Base-by-base conservation (phyloP, 2,113 vertebrate species). In the Erythrolamprus reginae region DNA sequence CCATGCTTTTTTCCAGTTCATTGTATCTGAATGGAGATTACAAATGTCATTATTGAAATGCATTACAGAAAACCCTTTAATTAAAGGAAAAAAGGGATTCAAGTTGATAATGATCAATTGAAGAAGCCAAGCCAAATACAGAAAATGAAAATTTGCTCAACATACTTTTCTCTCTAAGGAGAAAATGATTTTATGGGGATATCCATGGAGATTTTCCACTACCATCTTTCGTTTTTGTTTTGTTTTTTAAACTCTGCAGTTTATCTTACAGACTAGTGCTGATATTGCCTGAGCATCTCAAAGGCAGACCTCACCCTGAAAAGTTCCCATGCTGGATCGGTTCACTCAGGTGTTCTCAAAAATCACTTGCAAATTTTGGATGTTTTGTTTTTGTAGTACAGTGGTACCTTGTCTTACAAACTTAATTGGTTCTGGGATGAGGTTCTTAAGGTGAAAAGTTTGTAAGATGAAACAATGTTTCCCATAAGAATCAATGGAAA, bases 1-100 rank as follows among this genome's bases (percentile, higher is more conserved):
- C 98, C 98, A 99, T 98, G 50, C 94, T 93, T 47, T 96, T 95
- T 4, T 86, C 95, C 33, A 87, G 93, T 96, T 99, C 98, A 48
- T 99, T 97, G 92, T 97, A 99, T 93, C 99, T 99, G 91, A 58
- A 82, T 24, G 51, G 61, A 83, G 23, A 84, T 12, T 33, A 61
- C 3, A 83, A 77, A 77, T 19, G 56, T 8, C 45, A 12, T 45
- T 19, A 77, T 12, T 26, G 52, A 33, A 38, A 26, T 13, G 2
- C 15, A 88, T 52, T 51, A 21, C 19, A 21, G 33, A 77, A 77
- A 17, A 9, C 70, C 8, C 6, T 77, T 77, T 42, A 19, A 33
- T 38, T 38, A 77, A 77, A 77, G 70, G 17, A 77, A 77, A 77
- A 77, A 23, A n/a, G n/a, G n/a, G 70, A 77, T 77, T 42, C 84